These are phyloP conservation scores for cat (Felis catus) DNA, from an alignment of 2,113 vertebrate species.

Conservation along the genomic window F.catus_Fca126_mat1.0 CM031411.1:117254501-117255000, in stretches of 20 bases:
- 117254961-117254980: background rate
- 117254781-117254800: background rate
- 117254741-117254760: background rate
- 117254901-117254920: background rate
- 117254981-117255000: background rate
- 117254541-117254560: background rate
- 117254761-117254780: background rate
- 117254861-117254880: background rate
- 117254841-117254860: background rate
- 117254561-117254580: background rate
- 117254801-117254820: slow-evolving; percentile 9
- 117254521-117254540: background rate
- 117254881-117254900: background rate
- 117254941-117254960: background rate
- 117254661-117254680: background rate
- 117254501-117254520: background rate
- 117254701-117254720: background rate
- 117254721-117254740: background rate
- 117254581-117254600: background rate
- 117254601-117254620: background rate
- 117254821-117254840: background rate
- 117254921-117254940: background rate
- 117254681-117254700: background rate
- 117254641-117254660: background rate
- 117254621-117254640: background rate